Percentiles rank a stretch among this genome's conserved stretches.
Conservation (phyloP, 2,888 invertebrate species). For the Hypena proboscidalis region DNA sequence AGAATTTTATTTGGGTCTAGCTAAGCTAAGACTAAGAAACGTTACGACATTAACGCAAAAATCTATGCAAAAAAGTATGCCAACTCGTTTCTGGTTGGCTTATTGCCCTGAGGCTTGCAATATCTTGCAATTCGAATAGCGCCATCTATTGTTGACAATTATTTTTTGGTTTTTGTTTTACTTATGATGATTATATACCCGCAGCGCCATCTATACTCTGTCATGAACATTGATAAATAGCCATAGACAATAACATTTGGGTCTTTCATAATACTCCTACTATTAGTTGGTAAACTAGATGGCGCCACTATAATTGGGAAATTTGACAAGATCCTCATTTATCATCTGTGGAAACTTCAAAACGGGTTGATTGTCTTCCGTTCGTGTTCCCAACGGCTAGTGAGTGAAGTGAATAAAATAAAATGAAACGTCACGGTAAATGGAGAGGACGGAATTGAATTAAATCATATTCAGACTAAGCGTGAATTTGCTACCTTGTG, state of each 20-base stretch:
- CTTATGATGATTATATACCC: no score
- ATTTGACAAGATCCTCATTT: constrained; percentile 25
- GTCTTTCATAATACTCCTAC: constrained; percentile 39
- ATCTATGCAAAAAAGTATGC: no score
- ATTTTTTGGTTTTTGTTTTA: no score
- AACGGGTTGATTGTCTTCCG: constrained; percentile 59
- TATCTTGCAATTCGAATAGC: no score
- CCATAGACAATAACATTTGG: constrained; percentile 50
- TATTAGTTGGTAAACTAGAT: constrained; percentile 19
- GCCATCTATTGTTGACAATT: no score
- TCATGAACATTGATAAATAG: neutral
- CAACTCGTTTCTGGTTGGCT: no score
- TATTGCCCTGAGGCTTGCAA: no score
- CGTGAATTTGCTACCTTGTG: constrained; percentile 63
- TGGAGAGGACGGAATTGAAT: constrained; percentile 54
- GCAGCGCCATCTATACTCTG: constrained; percentile 41
- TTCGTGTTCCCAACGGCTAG: constrained; percentile 58
- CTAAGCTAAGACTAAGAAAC: no score
- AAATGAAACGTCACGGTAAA: constrained; percentile 66
- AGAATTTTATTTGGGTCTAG: no score
- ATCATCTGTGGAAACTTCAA: constrained; percentile 42
- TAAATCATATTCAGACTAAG: constrained; percentile 56
- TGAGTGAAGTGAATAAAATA: constrained; percentile 58
- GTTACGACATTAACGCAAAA: no score
- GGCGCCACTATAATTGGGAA: constrained; percentile 18